phyloP scores from a whole-genome alignment of 2,113 vertebrate species.

The Gallinago paraguaiae region DNA sequence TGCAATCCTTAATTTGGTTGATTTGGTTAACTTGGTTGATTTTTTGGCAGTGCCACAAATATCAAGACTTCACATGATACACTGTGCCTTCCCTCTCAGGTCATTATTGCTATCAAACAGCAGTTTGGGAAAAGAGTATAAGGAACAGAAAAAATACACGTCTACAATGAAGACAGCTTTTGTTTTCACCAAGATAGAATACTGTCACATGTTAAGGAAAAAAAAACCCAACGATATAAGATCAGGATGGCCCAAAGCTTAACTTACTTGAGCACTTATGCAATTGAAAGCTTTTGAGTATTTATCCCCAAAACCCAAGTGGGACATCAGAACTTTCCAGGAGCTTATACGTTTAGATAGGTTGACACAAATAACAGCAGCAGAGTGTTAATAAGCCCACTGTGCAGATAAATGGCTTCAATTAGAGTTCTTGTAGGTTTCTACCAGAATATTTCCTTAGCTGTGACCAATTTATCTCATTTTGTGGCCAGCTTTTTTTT shows the following conservation, averaged over 20 bases:
- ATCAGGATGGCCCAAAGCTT: neutral
- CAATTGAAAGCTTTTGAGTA: neutral
- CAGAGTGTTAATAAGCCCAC: conserved; percentile 33
- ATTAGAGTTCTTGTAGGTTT: conserved; percentile 66
- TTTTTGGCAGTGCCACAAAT: neutral
- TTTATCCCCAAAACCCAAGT: neutral
- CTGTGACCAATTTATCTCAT: conserved; percentile 50
- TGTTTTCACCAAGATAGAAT: no score
- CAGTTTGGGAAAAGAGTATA: neutral
- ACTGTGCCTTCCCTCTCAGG: rapidly evolving
- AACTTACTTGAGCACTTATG: neutral
- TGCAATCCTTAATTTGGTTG: neutral
- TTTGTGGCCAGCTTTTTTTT: neutral
- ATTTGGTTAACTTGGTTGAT: no score
- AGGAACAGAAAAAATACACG: neutral
- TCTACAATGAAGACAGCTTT: neutral
- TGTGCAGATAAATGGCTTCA: conserved; percentile 58
- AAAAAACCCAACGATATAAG: neutral
- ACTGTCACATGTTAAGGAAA: neutral
- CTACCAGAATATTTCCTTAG: conserved; percentile 61
- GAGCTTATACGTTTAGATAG: neutral
- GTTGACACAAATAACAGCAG: conserved; percentile 16
- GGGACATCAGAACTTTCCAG: neutral
- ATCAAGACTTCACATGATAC: neutral
- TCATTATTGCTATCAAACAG: neutral